Evolutionary conservation across 2,888 invertebrate genomes (phyloP).

Genomic region (Ferdinandea cuprea): DNA sequence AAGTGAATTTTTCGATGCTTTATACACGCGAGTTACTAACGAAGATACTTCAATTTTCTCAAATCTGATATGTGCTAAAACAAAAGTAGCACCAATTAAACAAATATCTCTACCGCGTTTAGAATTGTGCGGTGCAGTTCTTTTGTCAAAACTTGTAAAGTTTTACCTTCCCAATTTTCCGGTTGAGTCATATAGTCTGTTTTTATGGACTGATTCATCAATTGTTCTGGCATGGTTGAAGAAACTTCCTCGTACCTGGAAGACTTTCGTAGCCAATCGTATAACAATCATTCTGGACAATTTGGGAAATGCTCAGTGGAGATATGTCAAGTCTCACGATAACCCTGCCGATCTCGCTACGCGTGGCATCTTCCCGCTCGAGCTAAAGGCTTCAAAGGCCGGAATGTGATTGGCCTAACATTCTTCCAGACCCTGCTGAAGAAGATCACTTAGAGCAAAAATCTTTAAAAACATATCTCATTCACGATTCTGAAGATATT

Average conservation of each 20-base stretch:
- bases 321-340: too few species aligned
- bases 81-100: too few species aligned
- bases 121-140: neutral
- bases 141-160: neutral
- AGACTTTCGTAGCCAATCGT: slow-evolving; percentile 1
- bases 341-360: too few species aligned
- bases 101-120: too few species aligned
- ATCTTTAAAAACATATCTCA: neutral
- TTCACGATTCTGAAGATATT: neutral
- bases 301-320: too few species aligned
- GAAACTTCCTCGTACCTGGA: neutral
- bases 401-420: neutral
- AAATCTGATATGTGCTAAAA: too few species aligned
- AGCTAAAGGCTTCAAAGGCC: too few species aligned
- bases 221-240: too few species aligned
- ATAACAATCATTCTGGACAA: neutral
- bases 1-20: neutral
- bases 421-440: neutral
- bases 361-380: neutral
- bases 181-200: neutral
- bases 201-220: neutral
- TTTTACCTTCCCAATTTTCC: neutral
- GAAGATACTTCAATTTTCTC: neutral
- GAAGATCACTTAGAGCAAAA: neutral
- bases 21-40: too few species aligned